Conservation (phyloP, 2,888 invertebrate genomes). For the Oeneis ivallda region DNA sequence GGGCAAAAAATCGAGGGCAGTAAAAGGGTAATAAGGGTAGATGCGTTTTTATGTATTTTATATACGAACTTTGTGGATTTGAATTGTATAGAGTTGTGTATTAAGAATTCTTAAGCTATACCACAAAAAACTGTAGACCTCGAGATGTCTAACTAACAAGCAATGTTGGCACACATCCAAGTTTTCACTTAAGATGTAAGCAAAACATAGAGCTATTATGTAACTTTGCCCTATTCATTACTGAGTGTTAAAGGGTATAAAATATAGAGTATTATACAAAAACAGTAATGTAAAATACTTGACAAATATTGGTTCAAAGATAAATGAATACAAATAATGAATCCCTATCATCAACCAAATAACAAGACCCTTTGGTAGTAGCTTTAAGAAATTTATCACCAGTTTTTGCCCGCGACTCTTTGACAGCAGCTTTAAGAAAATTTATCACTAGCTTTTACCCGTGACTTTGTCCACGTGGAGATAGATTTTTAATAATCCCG, state of each 20-base stretch:
- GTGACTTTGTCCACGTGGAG: too few relatives aligned
- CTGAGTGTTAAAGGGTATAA: not conserved
- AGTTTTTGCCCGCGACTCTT: too few relatives aligned
- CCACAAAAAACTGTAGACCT: slow-evolving; percentile 23
- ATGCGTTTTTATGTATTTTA: not conserved
- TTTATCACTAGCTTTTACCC: too few relatives aligned
- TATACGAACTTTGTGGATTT: not conserved
- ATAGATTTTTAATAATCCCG: too few relatives aligned
- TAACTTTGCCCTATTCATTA: slow-evolving; percentile 6
- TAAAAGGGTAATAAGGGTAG: not conserved
- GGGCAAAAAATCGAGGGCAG: too few relatives aligned
- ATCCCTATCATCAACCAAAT: slow-evolving; percentile 3
- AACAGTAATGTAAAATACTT: slow-evolving; percentile 1
- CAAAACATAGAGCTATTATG: not conserved
- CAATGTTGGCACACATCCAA: slow-evolving; percentile 36
- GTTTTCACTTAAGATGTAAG: slow-evolving; percentile 24
- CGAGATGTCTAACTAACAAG: slow-evolving; percentile 30
- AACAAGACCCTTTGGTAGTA: not conserved
- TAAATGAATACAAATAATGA: not conserved
- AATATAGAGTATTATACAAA: not conserved
- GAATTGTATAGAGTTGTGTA: not conserved
- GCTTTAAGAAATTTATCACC: not conserved
- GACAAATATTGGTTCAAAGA: not conserved
- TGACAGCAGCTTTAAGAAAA: not conserved
- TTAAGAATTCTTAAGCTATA: not conserved